Evolutionary conservation across 2,888 invertebrate species (phyloP), one percentile per base, ranked within the genome.

Genomic region (Apamea epomidion): DNA sequence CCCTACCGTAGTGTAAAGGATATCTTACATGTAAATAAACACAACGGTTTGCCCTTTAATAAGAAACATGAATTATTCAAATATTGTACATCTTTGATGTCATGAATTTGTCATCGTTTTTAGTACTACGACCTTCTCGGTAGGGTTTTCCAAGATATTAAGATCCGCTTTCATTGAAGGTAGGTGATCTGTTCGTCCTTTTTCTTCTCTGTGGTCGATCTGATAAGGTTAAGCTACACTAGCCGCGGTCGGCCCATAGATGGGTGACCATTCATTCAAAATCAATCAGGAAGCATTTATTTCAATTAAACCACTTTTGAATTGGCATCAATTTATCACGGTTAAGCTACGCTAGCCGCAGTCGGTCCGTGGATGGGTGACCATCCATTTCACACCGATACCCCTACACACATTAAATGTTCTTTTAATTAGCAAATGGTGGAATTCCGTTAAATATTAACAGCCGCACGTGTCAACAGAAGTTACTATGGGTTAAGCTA

Each of bases 51-150:
- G 69, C 81, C 85, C 85, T 83, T 83, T 80, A 78, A 29, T 76
- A 83, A 32, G 60, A 64, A 12, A 12, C 64, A 81, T 84, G 81
- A 85, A 84, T 84, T 62, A 84, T 84, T 73, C 81, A 83, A 62
- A 65, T 4, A 54, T 45, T 48, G 76, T 76, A 6, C 54, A 54
- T 29, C 60, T 54, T 85, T 85, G 85, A 84, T 85, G 83, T 85
- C 85, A 76, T 70, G 64, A 2, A 21, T 84, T 84, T 76, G 85
- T 84, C 84, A 84, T 81, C 70, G 54, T 32, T 67, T 76, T 85
- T 76, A 84, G 18, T 80, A 21, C 42, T 21, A 29, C n/a, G 42
- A 29, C 84, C 83, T 83, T 75, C 54, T 32, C 1, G 10, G 6
- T 10, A 67, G 76, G 74, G 42, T 62, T 84, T 81, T 76, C 81